Evolutionary conservation across 2,113 vertebrate species (phyloP).

Genomic region (Micronycteris hirsuta): DNA sequence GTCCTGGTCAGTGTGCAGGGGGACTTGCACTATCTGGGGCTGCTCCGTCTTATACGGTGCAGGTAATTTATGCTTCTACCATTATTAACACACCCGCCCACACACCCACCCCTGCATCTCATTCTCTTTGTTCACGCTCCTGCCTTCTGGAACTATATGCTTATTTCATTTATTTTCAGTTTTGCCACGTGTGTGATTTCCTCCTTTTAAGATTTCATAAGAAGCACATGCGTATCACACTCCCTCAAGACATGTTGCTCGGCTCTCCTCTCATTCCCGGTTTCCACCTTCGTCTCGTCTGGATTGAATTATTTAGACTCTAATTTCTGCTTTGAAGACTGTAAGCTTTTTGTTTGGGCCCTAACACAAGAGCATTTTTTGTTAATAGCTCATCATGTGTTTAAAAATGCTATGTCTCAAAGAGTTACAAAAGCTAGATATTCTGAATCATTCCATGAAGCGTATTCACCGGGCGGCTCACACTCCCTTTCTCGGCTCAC

Average conservation of each 20-base stretch:
- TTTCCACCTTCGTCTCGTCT: neutral
- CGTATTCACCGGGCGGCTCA: neutral
- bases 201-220: neutral
- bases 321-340: neutral
- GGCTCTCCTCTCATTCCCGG: neutral
- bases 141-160: neutral
- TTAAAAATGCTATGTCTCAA: neutral
- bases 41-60: neutral
- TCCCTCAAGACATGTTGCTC: neutral
- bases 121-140: neutral
- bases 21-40: neutral
- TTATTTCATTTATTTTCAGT: neutral
- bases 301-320: neutral
- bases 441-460: neutral
- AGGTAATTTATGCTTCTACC: neutral
- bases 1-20: neutral
- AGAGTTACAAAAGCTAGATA: neutral
- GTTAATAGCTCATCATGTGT: neutral
- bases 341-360: neutral
- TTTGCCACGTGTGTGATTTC: neutral
- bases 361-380: neutral
- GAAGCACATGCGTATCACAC: neutral
- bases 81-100: neutral
- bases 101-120: rapidly evolving
- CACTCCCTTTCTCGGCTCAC: neutral